These are phyloP conservation scores for Zaprionus taronus DNA, from an alignment of 1,140 invertebrate species.

Conservation along the genomic window DNA sequence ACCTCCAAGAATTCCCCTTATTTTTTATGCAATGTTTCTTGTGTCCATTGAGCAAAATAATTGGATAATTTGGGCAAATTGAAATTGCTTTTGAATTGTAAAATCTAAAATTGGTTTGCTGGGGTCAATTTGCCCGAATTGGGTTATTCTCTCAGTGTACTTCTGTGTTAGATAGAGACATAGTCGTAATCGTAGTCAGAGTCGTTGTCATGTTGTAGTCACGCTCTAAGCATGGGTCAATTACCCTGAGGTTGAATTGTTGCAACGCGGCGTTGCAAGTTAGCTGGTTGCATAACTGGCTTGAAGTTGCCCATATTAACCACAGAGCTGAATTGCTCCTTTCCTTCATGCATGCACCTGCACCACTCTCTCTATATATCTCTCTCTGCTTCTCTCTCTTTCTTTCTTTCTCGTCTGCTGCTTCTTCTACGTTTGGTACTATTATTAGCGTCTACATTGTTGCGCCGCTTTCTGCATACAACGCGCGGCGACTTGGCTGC, in stretches of 20 bases:
- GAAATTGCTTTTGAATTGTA: neutral
- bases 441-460: slow-evolving; percentile 53
- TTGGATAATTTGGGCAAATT: neutral
- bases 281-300: slow-evolving; percentile 52
- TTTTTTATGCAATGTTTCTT: neutral
- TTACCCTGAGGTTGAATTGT: slow-evolving; percentile 12
- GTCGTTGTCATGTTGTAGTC: slow-evolving; percentile 1
- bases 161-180: neutral
- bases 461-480: slow-evolving; percentile 83
- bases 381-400: neutral
- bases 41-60: neutral
- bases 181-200: neutral
- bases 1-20: neutral
- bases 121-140: neutral
- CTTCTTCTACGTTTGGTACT: slow-evolving; percentile 5
- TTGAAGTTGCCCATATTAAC: slow-evolving; percentile 22
- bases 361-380: neutral
- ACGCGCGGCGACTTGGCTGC: slow-evolving; percentile 86
- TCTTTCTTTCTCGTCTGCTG: neutral
- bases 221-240: slow-evolving; percentile 13
- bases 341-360: slow-evolving; percentile 1
- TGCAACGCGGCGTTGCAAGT: slow-evolving; percentile 9
- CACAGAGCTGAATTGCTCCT: slow-evolving; percentile 25
- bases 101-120: neutral
- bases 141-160: neutral